phyloP scores from a whole-genome alignment of 2,797 vertebrate species.

The Dallia pectoralis region DNA sequence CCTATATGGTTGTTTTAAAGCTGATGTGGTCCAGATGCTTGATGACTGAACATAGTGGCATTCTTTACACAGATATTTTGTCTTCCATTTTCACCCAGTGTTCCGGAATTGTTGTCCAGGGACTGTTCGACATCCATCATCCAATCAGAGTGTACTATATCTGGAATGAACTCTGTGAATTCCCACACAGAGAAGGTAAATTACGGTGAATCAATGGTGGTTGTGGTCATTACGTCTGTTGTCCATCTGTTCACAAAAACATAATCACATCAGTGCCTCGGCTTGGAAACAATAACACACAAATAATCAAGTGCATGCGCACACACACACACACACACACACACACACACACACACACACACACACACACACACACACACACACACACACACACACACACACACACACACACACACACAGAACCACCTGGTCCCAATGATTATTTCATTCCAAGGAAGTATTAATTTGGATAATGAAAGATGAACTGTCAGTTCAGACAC shows the following conservation, averaged over 20 bases:
- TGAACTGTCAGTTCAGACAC: neutral
- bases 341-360: slow-evolving; percentile 27
- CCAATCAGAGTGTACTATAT: slow-evolving; percentile 57
- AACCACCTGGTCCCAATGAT: neutral
- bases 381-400: neutral
- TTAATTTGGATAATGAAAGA: neutral
- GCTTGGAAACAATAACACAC: slow-evolving; percentile 45
- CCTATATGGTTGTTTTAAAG: neutral
- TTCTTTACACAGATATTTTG: slow-evolving; percentile 46
- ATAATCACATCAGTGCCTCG: slow-evolving; percentile 45
- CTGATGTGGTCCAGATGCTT: slow-evolving; percentile 62
- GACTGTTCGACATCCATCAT: slow-evolving; percentile 58
- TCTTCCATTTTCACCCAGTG: neutral
- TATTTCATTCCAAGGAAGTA: neutral
- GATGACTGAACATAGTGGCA: slow-evolving; percentile 64
- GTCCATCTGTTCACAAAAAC: slow-evolving; percentile 59
- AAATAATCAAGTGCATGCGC: slow-evolving; percentile 32
- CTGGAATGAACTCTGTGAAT: slow-evolving; percentile 47
- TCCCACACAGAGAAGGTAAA: slow-evolving; percentile 23
- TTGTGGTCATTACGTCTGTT: slow-evolving; percentile 40
- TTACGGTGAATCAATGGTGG: slow-evolving; percentile 30
- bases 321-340: neutral
- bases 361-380: slow-evolving; percentile 26
- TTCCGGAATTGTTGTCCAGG: slow-evolving; percentile 38
- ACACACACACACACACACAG: neutral